Base-by-base conservation (phyloP, 2,797 vertebrate genomes). In the Carduelis carduelis region DNA sequence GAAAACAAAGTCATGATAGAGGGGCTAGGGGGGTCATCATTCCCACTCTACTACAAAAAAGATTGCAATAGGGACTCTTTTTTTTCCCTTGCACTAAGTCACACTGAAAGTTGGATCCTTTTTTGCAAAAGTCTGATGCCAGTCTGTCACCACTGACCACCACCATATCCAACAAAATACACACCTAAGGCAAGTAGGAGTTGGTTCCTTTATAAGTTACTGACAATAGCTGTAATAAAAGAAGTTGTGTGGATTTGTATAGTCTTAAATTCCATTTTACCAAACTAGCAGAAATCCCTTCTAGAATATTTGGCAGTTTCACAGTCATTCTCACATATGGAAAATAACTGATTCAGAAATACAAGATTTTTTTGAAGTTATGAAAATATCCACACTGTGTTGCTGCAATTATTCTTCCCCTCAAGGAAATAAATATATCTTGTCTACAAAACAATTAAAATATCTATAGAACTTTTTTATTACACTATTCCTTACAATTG, bases 261-360 rank as follows among this genome's bases (percentile, higher is more conserved):
- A 66, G 49, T 75, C 65, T 90, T 72, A 59, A 78, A 92, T 93
- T 87, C 39, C 32, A 23, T 90, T 84, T 87, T 74, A 75, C 47
- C 60, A 41, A 85, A 76, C 30, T 50, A 93, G 75, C 18, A 93
- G 55, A 94, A 95, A 83, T 75, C 46, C 71, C 37, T 83, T 49
- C 70, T 63, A 49, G 41, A 90, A 49, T 64, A 72, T 83, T 70
- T 93, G 79, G 65, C 83, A 89, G 52, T 85, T 90, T 78, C 87
- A 78, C 37, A 65, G 55, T 71, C 50, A 65, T 63, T 65, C 30
- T 70, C 53, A 71, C 21, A 34, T 52, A 75, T 7, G 20, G 56
- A 74, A 93, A 97, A 89, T 74, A 75, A 94, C 39, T 53, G 43
- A 87, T 43, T 87, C 27, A 77, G 43, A 93, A 88, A 81, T 28